Base-by-base conservation (phyloP, 2,888 invertebrate genomes). In the Ypsolopha scabrella region DNA sequence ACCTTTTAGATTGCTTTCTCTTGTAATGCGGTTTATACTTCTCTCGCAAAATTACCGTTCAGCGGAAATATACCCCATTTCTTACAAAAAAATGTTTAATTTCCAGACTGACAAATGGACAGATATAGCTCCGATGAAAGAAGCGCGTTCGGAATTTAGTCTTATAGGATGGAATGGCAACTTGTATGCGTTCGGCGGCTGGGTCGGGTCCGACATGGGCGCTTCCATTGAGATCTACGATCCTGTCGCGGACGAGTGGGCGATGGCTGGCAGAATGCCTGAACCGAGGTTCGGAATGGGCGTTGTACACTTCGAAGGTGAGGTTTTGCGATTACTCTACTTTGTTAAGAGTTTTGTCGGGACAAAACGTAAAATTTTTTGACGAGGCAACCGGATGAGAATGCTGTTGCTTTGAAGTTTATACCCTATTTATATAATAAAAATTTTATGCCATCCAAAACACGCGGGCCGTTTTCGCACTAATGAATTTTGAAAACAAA, bases 261-360 rank as follows among this genome's bases (percentile, higher is more conserved):
- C 88, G 36, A 77, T 92, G 46, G 89, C 91, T 52, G 95, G 93
- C 0, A 90, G 91, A 65, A 90, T 97, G 85, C 94, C 94, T 0
- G 93, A 94, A 62, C 94, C 95, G 0, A 88, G 95, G 54, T 96
- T 95, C 70, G 95, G 95, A 61, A 96, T 97, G 96, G 97, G 96
- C 7, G 93, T 95, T 35, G 93, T 95, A 34, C 92, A 93, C 57
- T 91, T 91, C 68, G 91, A 93, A 86, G 94, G 93, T 93, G 74
- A 57, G 57, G 54, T 13, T n/a, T n/a, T 10, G 7, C 9, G 39
- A 39, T 39, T n/a, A n/a, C n/a, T n/a, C n/a, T n/a, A n/a, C n/a
- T 9, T 9, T n/a, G 39, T n/a, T 39, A 39, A 24, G 24, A 24
- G 24, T 24, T 24, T 24, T 24, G 24, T 24, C 24, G 24, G 2